Percentiles rank a stretch among this genome's conserved stretches.
Evolutionary conservation across 1,140 invertebrate species (phyloP).

Genomic region (Himalopsyche phryganea): DNA sequence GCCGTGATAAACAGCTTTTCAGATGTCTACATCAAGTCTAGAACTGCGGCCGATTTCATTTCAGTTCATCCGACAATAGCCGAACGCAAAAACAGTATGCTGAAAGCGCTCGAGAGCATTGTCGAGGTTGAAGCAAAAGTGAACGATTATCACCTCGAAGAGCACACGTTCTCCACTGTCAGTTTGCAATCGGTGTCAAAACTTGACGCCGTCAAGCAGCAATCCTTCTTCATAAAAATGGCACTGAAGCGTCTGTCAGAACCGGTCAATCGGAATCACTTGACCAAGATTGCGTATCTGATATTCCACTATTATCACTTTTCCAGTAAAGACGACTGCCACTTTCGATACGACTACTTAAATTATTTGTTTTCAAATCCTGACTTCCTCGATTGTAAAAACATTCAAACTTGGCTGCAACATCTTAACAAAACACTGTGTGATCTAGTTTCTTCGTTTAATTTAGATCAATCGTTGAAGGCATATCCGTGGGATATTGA

Average conservation of each 20-base stretch:
- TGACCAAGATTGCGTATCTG: conserved; percentile 19
- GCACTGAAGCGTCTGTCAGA: neutral
- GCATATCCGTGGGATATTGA: conserved; percentile 27
- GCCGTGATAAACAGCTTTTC: conserved; percentile 58
- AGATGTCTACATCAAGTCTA: conserved; percentile 68
- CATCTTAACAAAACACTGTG: conserved; percentile 3
- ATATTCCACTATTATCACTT: conserved; percentile 39
- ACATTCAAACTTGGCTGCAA: conserved; percentile 2
- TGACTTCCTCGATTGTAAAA: neutral
- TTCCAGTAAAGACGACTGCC: conserved; percentile 34
- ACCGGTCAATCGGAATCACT: neutral
- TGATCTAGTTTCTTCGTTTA: neutral
- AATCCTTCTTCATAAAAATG: conserved; percentile 34
- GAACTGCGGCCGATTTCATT: conserved; percentile 52
- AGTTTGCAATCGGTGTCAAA: conserved; percentile 36
- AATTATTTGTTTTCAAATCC: conserved; percentile 5
- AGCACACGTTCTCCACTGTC: conserved; percentile 26
- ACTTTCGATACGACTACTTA: conserved; percentile 30
- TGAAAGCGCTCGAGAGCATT: conserved; percentile 37
- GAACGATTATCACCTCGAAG: conserved; percentile 2
- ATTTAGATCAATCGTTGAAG: neutral
- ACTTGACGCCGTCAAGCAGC: conserved; percentile 40
- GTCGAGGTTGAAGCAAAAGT: conserved; percentile 33
- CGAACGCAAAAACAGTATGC: conserved; percentile 49
- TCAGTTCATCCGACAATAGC: conserved; percentile 42